Base-by-base conservation (phyloP, 2,797 vertebrate genomes). In the Hoplostethus mediterraneus region DNA sequence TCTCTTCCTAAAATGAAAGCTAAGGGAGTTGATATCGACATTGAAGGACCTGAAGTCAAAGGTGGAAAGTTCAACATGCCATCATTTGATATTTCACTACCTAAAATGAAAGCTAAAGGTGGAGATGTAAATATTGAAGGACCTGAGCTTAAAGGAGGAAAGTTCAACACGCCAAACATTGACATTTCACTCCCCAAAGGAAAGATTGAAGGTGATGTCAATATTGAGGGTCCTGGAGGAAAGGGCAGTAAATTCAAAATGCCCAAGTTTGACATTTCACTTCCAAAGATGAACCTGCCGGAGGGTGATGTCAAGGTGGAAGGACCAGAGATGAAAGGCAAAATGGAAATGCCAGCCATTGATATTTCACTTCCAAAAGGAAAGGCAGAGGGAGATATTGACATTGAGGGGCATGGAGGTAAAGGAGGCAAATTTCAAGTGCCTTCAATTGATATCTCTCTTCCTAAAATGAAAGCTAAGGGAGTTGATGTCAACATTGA, bases 41-140 rank as follows among this genome's bases (percentile, higher is more conserved):
- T 83, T 17, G 51, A 87, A 13, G 85, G 72, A 28, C 63, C 59
- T 38, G 73, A 63, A 3, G 4, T 75, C 3, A 81, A 67, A 57
- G 67, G 76, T 51, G 85, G 91, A 0, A 93, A 92, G 0, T 64
- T 94, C 6, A 71, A 83, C 0, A 84, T 94, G 33, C 89, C 90
- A 0, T 86, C 67, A 30, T 3, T 85, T 40, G 81, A 84, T 16
- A 59, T 81, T 11, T 77, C 82, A 8, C 44, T 82, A 2, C 82
- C 80, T 1, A 77, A 79, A 77, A 3, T 73, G 0, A 87, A 85
- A 44, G 56, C 60, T 59, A 44, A 67, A 3, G 51, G 78, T 6
- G 51, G 61, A 5, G 81, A 83, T 13, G 17, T 83, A 7, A 61
- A n/a, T 4, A 3, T 89, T 13, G 70, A 84, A 59, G 70, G 75